Base-by-base conservation (phyloP, 2,113 vertebrate species). In the Condylura cristata region DNA sequence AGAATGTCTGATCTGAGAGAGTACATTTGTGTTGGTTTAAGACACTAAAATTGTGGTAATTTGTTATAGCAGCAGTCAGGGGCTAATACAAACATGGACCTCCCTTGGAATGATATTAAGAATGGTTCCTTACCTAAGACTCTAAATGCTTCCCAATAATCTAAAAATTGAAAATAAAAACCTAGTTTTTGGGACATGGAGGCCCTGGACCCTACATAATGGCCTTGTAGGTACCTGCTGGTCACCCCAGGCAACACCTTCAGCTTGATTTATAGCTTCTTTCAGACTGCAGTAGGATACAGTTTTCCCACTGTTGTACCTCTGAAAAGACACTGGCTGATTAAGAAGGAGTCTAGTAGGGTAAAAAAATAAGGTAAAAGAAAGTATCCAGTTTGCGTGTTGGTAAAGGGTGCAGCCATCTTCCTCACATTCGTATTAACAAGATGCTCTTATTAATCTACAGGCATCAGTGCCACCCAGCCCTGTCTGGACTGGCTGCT, bases 351-450 rank as follows among this genome's bases (percentile, higher is more conserved):
- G 74, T 22, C 51, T 70, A 82, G 71, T 20, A 66, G 32, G 1
- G 1, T 32, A 95, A 20, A 96, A 76, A 79, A 78, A 63, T 68
- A 61, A 92, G 20, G n/a, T 63, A 78, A 53, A 86, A 75, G 68
- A 88, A 76, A 83, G n/a, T 22, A 58, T 13, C 13, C 37, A 44
- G 32, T 34, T 84, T 48, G 12, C n/a, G 7, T 66, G 24, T 51
- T 71, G 68, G 34, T 70, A 72, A 66, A 9, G 37, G 39, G 11
- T 71, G 5, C 26, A 89, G 61, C 60, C 48, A 18, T 58, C 53
- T 32, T 53, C 60, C 75, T 91, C 28, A 4, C 17, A 61, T 75
- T 17, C 32, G 66, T 22, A n/a, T 66, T 89, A 60, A 60, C 20
- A 20, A 30, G 24, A 34, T 53, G 65, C n/a, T 39, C 16, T 8